Evolutionary conservation across 2,797 vertebrate genomes (phyloP).

Genomic region (Semotilus atromaculatus): DNA sequence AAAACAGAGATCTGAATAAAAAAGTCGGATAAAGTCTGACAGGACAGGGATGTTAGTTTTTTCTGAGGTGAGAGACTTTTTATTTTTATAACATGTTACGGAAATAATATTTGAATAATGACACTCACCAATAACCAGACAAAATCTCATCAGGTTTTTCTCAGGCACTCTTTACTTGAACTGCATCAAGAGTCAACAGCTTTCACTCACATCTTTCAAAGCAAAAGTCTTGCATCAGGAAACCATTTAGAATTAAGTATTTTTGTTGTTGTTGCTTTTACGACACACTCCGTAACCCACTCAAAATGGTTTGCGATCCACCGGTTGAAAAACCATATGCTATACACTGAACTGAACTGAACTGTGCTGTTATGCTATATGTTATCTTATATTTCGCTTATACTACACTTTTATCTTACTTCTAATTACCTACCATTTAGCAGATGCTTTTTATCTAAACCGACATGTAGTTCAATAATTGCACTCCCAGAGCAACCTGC

Average conservation of each 20-base stretch:
- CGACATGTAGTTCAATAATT: slow-evolving; percentile 35
- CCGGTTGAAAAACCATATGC: neutral
- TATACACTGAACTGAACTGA: neutral
- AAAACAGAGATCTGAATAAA: too few species aligned
- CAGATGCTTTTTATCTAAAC: slow-evolving; percentile 16
- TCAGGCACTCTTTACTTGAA: neutral
- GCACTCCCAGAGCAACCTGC: slow-evolving; percentile 10
- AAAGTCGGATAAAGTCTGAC: neutral
- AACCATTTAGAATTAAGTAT: neutral
- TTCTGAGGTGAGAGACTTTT: neutral
- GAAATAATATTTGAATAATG: neutral
- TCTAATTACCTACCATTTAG: neutral
- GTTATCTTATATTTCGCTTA: neutral
- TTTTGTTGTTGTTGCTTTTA: neutral
- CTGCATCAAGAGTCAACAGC: neutral
- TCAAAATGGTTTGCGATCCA: neutral
- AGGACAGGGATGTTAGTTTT: neutral
- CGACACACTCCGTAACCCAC: too few species aligned
- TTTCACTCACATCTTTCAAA: neutral
- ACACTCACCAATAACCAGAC: neutral
- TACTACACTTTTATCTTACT: neutral
- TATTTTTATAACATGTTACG: neutral
- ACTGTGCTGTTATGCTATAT: neutral
- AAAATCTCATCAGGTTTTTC: neutral
- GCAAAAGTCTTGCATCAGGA: neutral